Evolutionary conservation across 2,113 vertebrate genomes (phyloP), one percentile per base, ranked within the genome.

Genomic region (Menura novaehollandiae): DNA sequence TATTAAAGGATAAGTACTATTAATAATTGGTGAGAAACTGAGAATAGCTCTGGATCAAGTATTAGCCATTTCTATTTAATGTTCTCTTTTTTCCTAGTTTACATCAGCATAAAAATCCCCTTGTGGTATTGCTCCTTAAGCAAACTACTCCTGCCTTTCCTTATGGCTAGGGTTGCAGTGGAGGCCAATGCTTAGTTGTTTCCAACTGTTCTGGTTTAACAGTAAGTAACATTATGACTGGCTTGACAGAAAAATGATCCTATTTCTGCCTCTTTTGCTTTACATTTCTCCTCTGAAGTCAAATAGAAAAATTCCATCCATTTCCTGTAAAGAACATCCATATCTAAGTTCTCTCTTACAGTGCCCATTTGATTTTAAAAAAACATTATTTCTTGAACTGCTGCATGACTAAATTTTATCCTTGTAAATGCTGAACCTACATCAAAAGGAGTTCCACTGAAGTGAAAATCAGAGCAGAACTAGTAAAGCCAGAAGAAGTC

Each of bases 81-180:
- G 56, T 96, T 92, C 88, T 96, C 64, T 56, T 95, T 94, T 96
- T 88, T 72, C 92, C 86, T 89, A 79, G 85, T 78, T 95, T 93
- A 59, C 92, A 62, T 94, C 92, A 96, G 88, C 80, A 75, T 72
- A 77, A 93, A 97, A 97, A 95, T 93, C 83, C 96, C 92, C 92
- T 72, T 93, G 69, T 68, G 56, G 58, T 86, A 68, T 81, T 75
- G 68, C 53, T 94, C 93, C 96, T 93, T 95, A 83, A 95, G n/a
- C 39, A 75, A 80, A 84, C 35, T 91, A 18, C 55, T 89, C 67
- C 37, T 84, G 49, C 47, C 52, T 92, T 96, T 93, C 79, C 80
- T 78, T 89, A 44, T 60, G 88, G 76, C 85, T 93, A 44, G 47
- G 32, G 15, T 32, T 88, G 67, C 88, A 92, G 52, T 37, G 75